These are phyloP conservation scores for Chloroclystis v-ata DNA, from an alignment of 2,888 invertebrate genomes.

Conservation along the genomic window DNA sequence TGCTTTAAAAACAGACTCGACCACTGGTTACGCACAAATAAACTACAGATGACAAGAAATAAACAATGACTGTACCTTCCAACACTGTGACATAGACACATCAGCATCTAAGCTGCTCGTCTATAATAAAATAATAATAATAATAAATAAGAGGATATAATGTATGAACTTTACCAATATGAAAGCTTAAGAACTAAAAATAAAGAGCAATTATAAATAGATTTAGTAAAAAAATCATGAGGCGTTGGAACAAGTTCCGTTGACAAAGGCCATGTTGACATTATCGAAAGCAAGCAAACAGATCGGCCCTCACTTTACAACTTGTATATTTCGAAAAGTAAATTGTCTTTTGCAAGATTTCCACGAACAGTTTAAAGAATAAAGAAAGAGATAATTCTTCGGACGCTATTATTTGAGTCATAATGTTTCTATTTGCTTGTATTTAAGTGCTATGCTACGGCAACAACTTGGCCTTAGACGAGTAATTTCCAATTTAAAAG, in stretches of 20 bases:
- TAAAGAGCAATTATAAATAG: slow-evolving; percentile 45
- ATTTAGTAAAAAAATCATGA: slow-evolving; percentile 55
- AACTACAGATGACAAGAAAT: too few relatives aligned
- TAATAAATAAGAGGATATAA: too few relatives aligned
- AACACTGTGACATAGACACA: too few relatives aligned
- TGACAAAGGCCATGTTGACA: slow-evolving; percentile 65
- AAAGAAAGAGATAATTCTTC: slow-evolving; percentile 12
- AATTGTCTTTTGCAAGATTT: slow-evolving; percentile 54
- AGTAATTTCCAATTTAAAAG: too few relatives aligned
- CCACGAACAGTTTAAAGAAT: slow-evolving; percentile 35
- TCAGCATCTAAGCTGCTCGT: too few relatives aligned
- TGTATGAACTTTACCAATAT: too few relatives aligned
- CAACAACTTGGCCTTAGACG: too few relatives aligned
- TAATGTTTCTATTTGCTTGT: neutral
- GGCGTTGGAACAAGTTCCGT: slow-evolving; percentile 63
- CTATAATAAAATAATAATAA: too few relatives aligned
- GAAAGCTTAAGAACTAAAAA: slow-evolving; percentile 19
- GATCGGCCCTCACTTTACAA: slow-evolving; percentile 48
- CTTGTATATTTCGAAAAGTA: slow-evolving; percentile 63
- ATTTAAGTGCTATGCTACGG: too few relatives aligned
- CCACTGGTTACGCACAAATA: too few relatives aligned
- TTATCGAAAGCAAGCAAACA: slow-evolving; percentile 72
- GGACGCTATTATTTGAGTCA: slow-evolving; percentile 1
- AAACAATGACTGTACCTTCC: too few relatives aligned
- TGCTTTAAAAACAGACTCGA: too few relatives aligned